Conservation (phyloP, 2,888 invertebrate species). For the Tetanocera ferruginea region DNA sequence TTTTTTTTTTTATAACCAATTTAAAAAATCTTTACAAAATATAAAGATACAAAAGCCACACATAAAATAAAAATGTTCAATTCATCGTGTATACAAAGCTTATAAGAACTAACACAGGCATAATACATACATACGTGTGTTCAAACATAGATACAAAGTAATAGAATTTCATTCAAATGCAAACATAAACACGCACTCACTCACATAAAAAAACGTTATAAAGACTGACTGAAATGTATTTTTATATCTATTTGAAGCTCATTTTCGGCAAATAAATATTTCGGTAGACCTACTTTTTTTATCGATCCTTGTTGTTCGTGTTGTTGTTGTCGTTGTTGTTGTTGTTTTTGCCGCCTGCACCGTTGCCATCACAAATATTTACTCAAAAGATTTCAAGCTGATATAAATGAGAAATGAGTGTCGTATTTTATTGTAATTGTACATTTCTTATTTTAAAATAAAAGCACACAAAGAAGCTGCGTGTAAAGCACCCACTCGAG, state of each 20-base stretch:
- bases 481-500: no score
- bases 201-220: neutral
- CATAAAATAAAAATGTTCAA: no score
- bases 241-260: neutral
- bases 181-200: neutral
- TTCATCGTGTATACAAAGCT: no score
- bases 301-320: neutral
- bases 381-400: constrained; percentile 1
- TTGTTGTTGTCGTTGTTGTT: neutral
- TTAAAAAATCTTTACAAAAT: no score
- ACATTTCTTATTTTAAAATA: no score
- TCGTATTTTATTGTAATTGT: no score
- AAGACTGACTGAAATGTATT: neutral
- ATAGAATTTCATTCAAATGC: no score
- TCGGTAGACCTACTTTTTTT: neutral
- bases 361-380: neutral
- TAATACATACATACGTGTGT: neutral
- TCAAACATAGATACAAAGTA: neutral
- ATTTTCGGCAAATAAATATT: constrained; percentile 2
- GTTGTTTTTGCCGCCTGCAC: neutral
- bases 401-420: neutral
- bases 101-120: neutral
- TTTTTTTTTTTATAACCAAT: no score
- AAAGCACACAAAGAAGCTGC: no score
- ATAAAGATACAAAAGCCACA: no score